phyloP scores from a whole-genome alignment of 2,113 vertebrate genomes.

The Scytalopus superciliaris region DNA sequence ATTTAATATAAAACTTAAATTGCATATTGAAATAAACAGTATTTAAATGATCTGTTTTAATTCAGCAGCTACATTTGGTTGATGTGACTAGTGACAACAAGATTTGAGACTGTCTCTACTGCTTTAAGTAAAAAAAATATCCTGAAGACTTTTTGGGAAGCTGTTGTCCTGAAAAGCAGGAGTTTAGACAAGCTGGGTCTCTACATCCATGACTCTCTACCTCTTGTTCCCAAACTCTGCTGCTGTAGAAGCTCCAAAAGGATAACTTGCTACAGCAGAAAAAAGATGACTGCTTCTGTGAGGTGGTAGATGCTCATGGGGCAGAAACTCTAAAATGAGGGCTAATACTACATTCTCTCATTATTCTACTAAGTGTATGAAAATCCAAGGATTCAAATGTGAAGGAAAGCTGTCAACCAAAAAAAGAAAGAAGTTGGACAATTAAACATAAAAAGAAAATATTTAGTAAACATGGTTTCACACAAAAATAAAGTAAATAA shows the following conservation, averaged over 20 bases:
- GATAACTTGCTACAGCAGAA: neutral
- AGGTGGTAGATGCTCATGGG: neutral
- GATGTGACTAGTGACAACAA: neutral
- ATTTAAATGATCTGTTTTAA: neutral
- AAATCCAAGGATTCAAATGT: neutral
- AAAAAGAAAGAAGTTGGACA: neutral
- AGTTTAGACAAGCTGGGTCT: neutral
- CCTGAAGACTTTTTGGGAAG: neutral
- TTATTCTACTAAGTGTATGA: neutral
- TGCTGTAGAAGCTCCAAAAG: neutral
- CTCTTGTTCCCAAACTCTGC: neutral
- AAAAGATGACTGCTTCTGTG: neutral
- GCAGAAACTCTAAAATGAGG: neutral
- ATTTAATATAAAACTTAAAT: neutral
- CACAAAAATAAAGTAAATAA: slow-evolving; percentile 3
- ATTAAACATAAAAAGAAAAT: slow-evolving; percentile 41
- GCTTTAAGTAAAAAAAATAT: neutral
- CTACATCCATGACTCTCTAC: neutral
- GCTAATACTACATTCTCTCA: neutral
- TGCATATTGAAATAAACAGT: neutral
- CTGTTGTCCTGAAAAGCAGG: neutral
- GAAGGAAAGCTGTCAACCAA: neutral
- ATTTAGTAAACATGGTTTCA: neutral
- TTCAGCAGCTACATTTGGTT: neutral
- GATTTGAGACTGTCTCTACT: neutral